phyloP scores from a whole-genome alignment of 2,797 vertebrate genomes.

The Menidia menidia region DNA sequence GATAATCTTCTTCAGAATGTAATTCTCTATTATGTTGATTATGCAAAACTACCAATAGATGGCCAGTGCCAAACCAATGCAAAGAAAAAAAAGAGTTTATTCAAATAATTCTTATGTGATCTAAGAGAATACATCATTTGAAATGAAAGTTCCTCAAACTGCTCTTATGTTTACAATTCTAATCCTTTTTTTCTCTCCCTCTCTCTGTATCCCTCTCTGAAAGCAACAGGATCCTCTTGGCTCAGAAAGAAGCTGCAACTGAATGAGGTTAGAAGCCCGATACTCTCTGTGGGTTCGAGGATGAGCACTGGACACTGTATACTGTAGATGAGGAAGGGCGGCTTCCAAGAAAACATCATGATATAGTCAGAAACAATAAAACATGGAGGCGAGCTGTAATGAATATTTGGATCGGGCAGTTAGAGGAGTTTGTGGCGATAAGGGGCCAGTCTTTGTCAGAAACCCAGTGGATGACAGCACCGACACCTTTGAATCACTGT shows the following conservation, averaged over 20 bases:
- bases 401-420: slow-evolving; percentile 22
- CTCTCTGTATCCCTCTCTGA: slow-evolving; percentile 10
- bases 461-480: slow-evolving; percentile 45
- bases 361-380: slow-evolving; percentile 41
- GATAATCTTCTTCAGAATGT: too few species aligned
- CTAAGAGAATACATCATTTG: slow-evolving; percentile 24
- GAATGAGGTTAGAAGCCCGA: slow-evolving; percentile 56
- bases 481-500: slow-evolving; percentile 51
- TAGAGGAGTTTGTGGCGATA: slow-evolving; percentile 32
- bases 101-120: slow-evolving; percentile 9
- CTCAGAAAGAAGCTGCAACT: slow-evolving; percentile 51
- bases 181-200: slow-evolving; percentile 40
- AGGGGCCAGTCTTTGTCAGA: slow-evolving; percentile 26
- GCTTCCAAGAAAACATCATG: slow-evolving; percentile 31
- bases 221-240: slow-evolving; percentile 37
- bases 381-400: slow-evolving; percentile 27
- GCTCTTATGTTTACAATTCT: slow-evolving; percentile 39
- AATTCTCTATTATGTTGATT: too few species aligned
- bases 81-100: slow-evolving; percentile 13
- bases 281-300: slow-evolving; percentile 53
- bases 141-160: slow-evolving; percentile 23
- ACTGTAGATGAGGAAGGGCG: slow-evolving; percentile 7
- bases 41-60: too few species aligned
- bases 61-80: not conserved
- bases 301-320: slow-evolving; percentile 15